Base-by-base conservation (phyloP, 2,113 vertebrate genomes). In the Nipponia nippon region DNA sequence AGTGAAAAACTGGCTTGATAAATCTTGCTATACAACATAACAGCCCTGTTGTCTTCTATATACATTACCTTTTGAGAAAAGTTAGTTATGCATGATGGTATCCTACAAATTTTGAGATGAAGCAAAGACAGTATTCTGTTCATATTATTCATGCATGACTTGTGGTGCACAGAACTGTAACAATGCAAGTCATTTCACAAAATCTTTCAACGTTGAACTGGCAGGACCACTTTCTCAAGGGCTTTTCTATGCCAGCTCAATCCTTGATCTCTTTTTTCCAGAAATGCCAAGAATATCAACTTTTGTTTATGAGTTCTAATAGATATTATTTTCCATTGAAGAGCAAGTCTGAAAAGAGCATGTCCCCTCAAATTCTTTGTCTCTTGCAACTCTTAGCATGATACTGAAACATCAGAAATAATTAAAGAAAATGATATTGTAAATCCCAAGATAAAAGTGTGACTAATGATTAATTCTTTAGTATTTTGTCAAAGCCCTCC, bases 401-500 rank as follows among this genome's bases (percentile, higher is more conserved):
- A 91, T 92, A 79, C 46, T 49, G 80, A 92, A 91, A 89, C 27
- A 92, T 79, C 77, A 89, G 49, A 93, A 84, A 59, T 93, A 96
- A 97, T 97, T 97, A 96, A 87, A 96, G 52, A 95, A 95, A 91
- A 86, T 53, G 7, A 80, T 78, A 89, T 59, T 89, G 23, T 62
- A 94, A 95, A 85, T 94, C 78, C 78, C 90, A 93, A 89, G 88
- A 93, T 84, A 88, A 93, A 96, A 94, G 17, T 70, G 52, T 93
- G 49, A 91, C 77, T 95, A 93, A 92, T 93, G 77, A 96, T 89
- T 94, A 92, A 95, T 96, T 95, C 79, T 96, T 88, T 85, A 26
- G 66, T 90, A 94, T 97, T 97, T 97, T 95, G 66, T 93, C 93
- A 89, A 93, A 96, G 70, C 55, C 8, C 5, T 90, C 66, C 38